These are phyloP conservation scores for Thymelicus lineola DNA, from an alignment of 2,888 invertebrate genomes.

Conservation along the genomic window DNA sequence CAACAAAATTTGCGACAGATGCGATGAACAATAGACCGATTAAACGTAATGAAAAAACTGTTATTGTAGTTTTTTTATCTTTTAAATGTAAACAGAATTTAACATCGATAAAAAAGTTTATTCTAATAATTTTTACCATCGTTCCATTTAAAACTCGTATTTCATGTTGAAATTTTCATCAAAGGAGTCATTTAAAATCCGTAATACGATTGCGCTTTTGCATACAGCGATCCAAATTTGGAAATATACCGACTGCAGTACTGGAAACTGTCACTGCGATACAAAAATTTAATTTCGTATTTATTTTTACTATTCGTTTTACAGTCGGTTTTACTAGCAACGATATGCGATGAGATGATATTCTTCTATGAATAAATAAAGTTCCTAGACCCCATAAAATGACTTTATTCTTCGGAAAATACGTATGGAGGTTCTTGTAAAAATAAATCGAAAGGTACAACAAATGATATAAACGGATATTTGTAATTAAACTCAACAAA, in stretches of 20 bases:
- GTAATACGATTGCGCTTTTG: conserved; percentile 26
- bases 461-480: too few species aligned
- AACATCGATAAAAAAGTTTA: neutral
- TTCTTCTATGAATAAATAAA: neutral
- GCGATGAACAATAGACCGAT: too few species aligned
- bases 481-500: too few species aligned
- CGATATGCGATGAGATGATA: neutral
- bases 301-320: conserved; percentile 11
- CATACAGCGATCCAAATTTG: conserved; percentile 27
- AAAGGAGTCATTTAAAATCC: conserved; percentile 24
- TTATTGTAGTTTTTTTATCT: too few species aligned
- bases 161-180: conserved; percentile 8
- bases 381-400: too few species aligned
- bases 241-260: conserved; percentile 19
- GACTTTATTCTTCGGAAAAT: too few species aligned
- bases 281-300: conserved; percentile 21
- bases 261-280: conserved; percentile 28
- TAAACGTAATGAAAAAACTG: too few species aligned
- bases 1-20: too few species aligned
- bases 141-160: conserved; percentile 11
- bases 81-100: too few species aligned
- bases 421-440: too few species aligned
- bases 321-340: neutral
- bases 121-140: conserved; percentile 6
- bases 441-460: too few species aligned